These are phyloP conservation scores for Condylura cristata DNA, from an alignment of 2,113 vertebrate species.

Conservation along the genomic window DNA sequence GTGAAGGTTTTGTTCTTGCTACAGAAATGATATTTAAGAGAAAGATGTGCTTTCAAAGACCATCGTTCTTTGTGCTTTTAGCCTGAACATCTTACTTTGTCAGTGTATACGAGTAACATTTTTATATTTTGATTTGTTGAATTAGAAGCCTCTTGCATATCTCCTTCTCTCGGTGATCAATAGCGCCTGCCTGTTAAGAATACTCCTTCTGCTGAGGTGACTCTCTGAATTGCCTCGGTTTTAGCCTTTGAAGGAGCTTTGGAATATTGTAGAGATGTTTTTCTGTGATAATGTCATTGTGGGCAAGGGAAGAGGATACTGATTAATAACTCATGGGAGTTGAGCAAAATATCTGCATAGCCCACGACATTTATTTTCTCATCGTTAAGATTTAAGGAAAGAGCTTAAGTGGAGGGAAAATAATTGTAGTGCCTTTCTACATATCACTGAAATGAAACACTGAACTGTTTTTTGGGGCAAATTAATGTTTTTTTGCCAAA, in stretches of 20 bases:
- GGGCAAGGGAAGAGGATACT: not conserved
- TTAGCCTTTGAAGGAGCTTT: not conserved
- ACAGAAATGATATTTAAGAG: constrained; percentile 18
- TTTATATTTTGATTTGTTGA: not conserved
- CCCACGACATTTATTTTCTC: constrained; percentile 12
- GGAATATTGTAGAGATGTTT: not conserved
- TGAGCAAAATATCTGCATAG: constrained; percentile 6
- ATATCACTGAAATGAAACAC: not conserved
- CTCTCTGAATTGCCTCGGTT: not conserved
- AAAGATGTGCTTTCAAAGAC: not conserved
- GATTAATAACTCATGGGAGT: constrained; percentile 23
- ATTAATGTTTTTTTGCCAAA: not conserved
- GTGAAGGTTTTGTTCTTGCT: constrained; percentile 51
- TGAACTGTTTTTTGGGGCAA: not conserved
- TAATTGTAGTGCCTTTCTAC: not conserved
- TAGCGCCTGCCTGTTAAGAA: not conserved
- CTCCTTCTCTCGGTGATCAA: not conserved
- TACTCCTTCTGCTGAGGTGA: not conserved
- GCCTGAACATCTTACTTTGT: no score
- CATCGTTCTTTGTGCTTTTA: not conserved
- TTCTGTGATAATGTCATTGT: not conserved
- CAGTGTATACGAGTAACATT: not conserved
- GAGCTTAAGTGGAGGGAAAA: not conserved
- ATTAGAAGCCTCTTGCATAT: not conserved
- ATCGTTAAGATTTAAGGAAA: constrained; percentile 24